Evolutionary conservation across 1,140 invertebrate genomes (phyloP).

Genomic region (Colletes latitarsis): DNA sequence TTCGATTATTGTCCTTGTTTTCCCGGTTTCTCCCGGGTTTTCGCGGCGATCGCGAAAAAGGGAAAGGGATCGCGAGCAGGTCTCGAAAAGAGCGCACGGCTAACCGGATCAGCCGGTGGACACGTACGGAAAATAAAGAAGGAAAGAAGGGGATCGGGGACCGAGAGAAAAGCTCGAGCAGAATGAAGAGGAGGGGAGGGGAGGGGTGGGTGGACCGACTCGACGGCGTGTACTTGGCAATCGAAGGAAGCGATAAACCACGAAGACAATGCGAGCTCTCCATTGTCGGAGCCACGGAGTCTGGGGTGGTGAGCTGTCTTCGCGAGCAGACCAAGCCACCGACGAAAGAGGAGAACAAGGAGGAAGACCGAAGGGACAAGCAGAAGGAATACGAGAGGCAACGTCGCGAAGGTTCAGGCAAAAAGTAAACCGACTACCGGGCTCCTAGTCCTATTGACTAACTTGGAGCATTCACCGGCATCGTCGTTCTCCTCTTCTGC

Average conservation of each 20-base stretch:
- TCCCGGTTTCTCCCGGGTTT: too few species aligned
- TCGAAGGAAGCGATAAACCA: conserved; percentile 76
- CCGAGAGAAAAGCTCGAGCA: conserved; percentile 15
- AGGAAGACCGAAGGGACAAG: conserved; percentile 45
- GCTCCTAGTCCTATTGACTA: conserved; percentile 68
- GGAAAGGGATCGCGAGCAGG: too few species aligned
- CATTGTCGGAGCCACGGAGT: conserved; percentile 70
- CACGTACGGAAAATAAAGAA: neutral
- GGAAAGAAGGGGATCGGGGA: neutral
- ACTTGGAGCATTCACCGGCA: conserved; percentile 64
- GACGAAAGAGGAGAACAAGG: conserved; percentile 45
- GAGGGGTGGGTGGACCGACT: conserved; percentile 48
- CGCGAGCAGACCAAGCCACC: conserved; percentile 32
- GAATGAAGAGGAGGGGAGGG: conserved; percentile 11
- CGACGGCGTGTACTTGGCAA: conserved; percentile 75
- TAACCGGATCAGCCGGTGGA: too few species aligned
- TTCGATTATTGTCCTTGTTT: too few species aligned
- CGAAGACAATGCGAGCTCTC: conserved; percentile 75
- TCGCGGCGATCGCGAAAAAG: too few species aligned
- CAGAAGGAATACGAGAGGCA: conserved; percentile 57
- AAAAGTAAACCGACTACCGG: conserved; percentile 72
- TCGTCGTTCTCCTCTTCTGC: conserved; percentile 42
- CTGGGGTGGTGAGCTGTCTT: conserved; percentile 59
- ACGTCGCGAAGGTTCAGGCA: conserved; percentile 68
- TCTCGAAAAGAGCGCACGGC: too few species aligned